Base-by-base conservation (phyloP, 1,140 invertebrate species). In the Dinothrombium tinctorium region DNA sequence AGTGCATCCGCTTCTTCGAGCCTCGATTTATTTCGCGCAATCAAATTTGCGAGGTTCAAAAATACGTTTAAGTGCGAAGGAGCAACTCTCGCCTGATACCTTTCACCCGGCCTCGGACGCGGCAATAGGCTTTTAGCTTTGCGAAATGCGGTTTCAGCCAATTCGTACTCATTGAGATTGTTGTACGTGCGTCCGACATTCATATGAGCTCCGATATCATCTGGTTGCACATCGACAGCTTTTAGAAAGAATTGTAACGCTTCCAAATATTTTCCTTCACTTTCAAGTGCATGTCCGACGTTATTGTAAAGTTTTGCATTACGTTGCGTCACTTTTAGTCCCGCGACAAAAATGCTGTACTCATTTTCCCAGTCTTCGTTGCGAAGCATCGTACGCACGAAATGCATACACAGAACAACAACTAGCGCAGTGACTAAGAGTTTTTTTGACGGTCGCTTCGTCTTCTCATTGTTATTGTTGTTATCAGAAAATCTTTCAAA, bases 301-400 rank as follows among this genome's bases (percentile, higher is more conserved):
- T 94, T 94, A 60, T 94, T 95, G 60, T 83, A 92, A 2, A 94
- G 62, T 60, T 94, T 94, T 2, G 86, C 87, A 63, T 95, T 95
- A 28, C 72, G 68, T 44, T 76, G 73, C 53, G 89, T 90, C 3
- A 92, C 81, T 58, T 73, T 73, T 20, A 94, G 62, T 15, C 80
- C 82, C 9, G 84, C 78, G 65, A 79, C 79, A 56, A 90, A 95
- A 51, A 95, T 74, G 9, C 74, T 72, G 53, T 90, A 87, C 59
- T 95, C 86, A 41, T 74, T 76, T 52, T 76, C 68, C 62, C 62
- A 29, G 3, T n/a, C 28, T 29, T 29, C n/a, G n/a, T n/a, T n/a
- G n/a, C n/a, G n/a, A n/a, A n/a, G n/a, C n/a, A n/a, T n/a, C n/a
- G n/a, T n/a, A n/a, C n/a, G n/a, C n/a, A n/a, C n/a, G n/a, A n/a